phyloP scores from a whole-genome alignment of 2,797 vertebrate genomes.

The Tangara arthus region DNA sequence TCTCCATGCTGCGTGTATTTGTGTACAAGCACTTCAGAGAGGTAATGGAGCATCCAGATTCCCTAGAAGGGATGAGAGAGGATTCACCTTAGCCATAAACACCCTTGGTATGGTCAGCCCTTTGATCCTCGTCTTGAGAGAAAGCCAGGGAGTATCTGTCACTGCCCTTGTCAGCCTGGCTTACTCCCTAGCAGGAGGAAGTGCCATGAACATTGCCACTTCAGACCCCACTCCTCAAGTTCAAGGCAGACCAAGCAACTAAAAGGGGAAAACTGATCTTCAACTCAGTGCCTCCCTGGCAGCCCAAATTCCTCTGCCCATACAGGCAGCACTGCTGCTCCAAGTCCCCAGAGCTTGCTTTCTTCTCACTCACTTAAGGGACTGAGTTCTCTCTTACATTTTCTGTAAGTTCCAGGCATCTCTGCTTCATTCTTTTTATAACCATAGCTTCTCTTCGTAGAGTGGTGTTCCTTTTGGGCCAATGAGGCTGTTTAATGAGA shows the following conservation, averaged over 20 bases:
- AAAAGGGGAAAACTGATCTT: background rate
- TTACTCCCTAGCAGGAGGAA: background rate
- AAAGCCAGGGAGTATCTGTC: background rate
- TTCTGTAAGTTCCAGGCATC: background rate
- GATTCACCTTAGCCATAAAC: background rate
- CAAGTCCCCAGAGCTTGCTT: background rate
- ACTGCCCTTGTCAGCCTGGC: background rate
- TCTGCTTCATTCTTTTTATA: background rate
- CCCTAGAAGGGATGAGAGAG: background rate
- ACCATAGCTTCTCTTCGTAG: background rate
- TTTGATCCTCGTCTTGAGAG: background rate
- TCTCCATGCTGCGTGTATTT: accelerated
- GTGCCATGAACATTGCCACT: background rate
- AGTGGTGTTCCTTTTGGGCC: background rate
- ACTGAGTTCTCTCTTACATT: background rate
- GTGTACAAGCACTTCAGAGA: background rate
- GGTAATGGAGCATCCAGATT: background rate
- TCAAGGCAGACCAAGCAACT: background rate
- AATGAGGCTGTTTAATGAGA: slow-evolving; percentile 27
- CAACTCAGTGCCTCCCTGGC: background rate
- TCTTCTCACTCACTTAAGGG: background rate
- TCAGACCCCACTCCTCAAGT: background rate
- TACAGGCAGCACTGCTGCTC: background rate
- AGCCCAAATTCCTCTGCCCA: accelerated
- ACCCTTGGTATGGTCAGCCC: too few relatives aligned